Evolutionary conservation across 2,113 vertebrate genomes (phyloP).

Genomic region (Ammodytes marinus): DNA sequence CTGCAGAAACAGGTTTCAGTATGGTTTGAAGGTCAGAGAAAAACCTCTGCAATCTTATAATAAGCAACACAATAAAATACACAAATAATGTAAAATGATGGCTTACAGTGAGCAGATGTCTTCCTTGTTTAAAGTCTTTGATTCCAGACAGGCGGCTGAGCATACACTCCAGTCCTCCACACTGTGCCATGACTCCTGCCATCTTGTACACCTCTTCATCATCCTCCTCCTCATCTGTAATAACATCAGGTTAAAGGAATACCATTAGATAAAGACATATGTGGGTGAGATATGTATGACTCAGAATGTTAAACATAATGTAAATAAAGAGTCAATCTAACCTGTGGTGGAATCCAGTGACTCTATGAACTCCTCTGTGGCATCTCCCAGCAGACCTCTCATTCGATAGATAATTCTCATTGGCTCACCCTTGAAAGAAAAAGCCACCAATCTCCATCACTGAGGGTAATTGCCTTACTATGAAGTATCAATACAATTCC

Average conservation of each 20-base stretch:
- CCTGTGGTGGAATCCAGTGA: conserved; percentile 98
- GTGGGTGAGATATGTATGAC: neutral
- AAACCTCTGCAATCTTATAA: neutral
- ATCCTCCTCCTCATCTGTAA: conserved; percentile 96
- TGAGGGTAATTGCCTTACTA: neutral
- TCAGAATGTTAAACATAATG: neutral
- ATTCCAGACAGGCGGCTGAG: conserved; percentile 96
- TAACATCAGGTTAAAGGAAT: conserved; percentile 6
- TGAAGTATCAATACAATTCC: neutral
- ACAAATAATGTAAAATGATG: neutral
- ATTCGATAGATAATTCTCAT: conserved; percentile 99
- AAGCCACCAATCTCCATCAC: neutral
- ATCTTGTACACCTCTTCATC: conserved; percentile 99
- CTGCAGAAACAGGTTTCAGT: neutral
- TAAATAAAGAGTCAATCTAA: conserved; percentile 60
- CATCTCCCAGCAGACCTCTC: conserved; percentile 97
- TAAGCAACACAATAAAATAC: neutral
- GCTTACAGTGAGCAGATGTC: conserved; percentile 96
- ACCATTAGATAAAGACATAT: neutral
- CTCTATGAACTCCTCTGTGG: conserved; percentile 98
- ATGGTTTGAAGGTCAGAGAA: neutral
- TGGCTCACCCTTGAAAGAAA: conserved; percentile 91
- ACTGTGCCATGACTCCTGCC: conserved; percentile 98
- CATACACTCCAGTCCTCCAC: conserved; percentile 97
- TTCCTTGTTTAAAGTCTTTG: conserved; percentile 98